Conservation (phyloP, 1,140 invertebrate genomes). For the Popillia japonica region DNA sequence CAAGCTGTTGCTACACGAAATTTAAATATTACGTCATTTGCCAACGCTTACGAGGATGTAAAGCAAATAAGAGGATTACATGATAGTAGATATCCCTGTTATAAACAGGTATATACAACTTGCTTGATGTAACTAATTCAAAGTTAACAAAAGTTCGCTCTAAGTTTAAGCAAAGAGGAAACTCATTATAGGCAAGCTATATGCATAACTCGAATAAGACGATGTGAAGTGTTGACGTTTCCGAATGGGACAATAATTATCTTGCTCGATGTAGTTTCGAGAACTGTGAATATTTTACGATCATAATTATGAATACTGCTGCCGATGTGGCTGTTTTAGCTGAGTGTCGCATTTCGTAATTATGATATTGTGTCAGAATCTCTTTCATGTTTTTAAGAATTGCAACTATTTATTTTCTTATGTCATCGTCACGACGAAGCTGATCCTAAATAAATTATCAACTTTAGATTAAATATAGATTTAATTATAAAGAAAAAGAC, state of each 20-base stretch:
- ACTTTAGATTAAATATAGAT: too few relatives aligned
- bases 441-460: too few relatives aligned
- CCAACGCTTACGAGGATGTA: not conserved
- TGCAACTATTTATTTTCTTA: too few relatives aligned
- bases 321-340: too few relatives aligned
- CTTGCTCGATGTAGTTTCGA: not conserved
- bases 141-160: conserved; percentile 25
- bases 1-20: not conserved
- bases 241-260: conserved; percentile 8
- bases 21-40: not conserved
- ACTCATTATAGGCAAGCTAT: conserved; percentile 19
- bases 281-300: conserved; percentile 19
- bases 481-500: too few relatives aligned
- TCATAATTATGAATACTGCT: not conserved
- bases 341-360: too few relatives aligned
- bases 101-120: conserved; percentile 7
- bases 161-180: conserved; percentile 16
- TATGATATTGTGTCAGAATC: too few relatives aligned
- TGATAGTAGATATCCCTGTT: conserved; percentile 1
- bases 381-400: too few relatives aligned
- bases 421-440: too few relatives aligned
- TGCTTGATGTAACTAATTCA: conserved; percentile 15
- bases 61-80: conserved; percentile 28
- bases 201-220: conserved; percentile 24
- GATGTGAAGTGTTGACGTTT: conserved; percentile 12